These are phyloP conservation scores for Miichthys miiuy DNA, from an alignment of 2,797 vertebrate genomes.

Conservation along the genomic window DNA sequence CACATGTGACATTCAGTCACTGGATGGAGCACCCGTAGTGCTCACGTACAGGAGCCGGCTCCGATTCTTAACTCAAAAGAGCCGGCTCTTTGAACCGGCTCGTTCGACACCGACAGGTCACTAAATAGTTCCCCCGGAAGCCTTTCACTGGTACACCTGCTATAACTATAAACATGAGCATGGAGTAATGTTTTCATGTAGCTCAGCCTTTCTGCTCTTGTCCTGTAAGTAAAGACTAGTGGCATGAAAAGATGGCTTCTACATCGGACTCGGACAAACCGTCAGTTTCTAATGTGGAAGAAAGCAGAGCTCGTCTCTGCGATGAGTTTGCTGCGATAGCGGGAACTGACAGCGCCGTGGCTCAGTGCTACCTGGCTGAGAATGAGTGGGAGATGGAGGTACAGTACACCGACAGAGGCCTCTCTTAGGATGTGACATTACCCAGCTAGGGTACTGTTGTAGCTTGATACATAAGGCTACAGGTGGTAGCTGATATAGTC, in stretches of 20 bases:
- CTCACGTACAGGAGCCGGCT: too few relatives aligned
- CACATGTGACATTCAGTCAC: too few relatives aligned
- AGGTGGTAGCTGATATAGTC: not conserved
- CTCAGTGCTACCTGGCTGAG: constrained; percentile 87
- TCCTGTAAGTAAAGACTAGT: not conserved
- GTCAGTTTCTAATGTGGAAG: constrained; percentile 64
- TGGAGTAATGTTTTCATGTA: not conserved
- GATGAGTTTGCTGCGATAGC: constrained; percentile 87
- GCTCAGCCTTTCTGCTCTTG: fast-evolving
- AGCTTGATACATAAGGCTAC: not conserved
- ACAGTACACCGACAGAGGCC: constrained; percentile 5
- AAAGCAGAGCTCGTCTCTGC: constrained; percentile 80
- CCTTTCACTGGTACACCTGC: constrained; percentile 33
- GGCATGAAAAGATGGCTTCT: constrained; percentile 38
- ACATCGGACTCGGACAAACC: constrained; percentile 22
- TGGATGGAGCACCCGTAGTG: too few relatives aligned
- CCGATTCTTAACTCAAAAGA: too few relatives aligned
- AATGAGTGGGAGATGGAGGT: constrained; percentile 93
- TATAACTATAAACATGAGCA: not conserved
- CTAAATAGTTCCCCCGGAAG: constrained; percentile 45
- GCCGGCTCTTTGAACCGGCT: too few relatives aligned
- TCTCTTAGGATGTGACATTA: not conserved
- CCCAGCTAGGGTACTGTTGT: not conserved
- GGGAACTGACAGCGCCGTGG: constrained; percentile 81
- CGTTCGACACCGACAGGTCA: too few relatives aligned